A percentile compares a stretch with the other conserved stretches of the same genome.
Conservation (phyloP, 2,113 vertebrate species). For the Menidia beryllina region DNA sequence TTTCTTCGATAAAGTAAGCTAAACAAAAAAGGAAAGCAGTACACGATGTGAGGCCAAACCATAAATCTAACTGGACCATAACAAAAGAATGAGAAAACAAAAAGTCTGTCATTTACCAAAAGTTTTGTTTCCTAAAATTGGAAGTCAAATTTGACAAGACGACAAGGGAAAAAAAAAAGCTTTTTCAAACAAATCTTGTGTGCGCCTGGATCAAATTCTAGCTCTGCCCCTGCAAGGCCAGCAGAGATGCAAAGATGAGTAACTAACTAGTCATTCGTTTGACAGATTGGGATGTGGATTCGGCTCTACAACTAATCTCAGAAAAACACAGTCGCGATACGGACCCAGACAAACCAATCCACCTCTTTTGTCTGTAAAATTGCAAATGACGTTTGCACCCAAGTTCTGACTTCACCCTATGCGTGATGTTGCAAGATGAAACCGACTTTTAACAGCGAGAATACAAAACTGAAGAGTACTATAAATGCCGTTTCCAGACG, state of each 20-base stretch:
- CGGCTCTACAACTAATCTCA: background rate
- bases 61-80: background rate
- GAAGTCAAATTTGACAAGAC: background rate
- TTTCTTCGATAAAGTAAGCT: too few species aligned
- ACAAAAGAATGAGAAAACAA: background rate
- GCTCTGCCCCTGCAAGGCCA: background rate
- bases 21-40: too few species aligned
- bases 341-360: background rate
- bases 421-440: background rate
- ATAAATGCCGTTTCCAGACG: background rate
- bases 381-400: background rate
- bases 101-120: too few species aligned
- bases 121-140: background rate
- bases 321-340: background rate
- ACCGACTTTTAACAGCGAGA: background rate
- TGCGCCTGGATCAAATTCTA: background rate
- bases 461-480: too few species aligned
- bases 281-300: background rate
- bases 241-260: background rate
- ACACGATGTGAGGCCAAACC: background rate
- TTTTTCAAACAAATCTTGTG: background rate
- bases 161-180: background rate
- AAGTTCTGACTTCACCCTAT: background rate
- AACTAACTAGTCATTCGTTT: background rate
- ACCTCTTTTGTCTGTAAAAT: background rate